phyloP scores from a whole-genome alignment of 1,140 invertebrate species.

The Octopus bimaculoides region DNA sequence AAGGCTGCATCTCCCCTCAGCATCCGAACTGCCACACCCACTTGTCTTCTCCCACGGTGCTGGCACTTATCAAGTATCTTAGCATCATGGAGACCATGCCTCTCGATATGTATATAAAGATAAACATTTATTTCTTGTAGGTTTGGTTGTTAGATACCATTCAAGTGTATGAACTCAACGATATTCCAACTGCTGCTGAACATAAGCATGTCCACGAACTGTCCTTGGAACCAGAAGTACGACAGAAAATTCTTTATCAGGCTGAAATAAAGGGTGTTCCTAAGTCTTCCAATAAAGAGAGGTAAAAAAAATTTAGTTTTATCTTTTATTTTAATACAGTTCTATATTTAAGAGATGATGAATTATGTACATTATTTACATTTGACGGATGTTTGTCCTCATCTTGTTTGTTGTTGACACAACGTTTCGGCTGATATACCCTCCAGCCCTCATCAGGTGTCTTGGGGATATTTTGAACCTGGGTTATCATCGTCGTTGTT shows the following conservation, averaged over 20 bases:
- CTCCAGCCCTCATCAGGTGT: background rate
- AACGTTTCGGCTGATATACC: background rate
- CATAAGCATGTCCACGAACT: conserved; percentile 2
- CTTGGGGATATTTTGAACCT: background rate
- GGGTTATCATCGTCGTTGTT: background rate
- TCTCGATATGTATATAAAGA: background rate
- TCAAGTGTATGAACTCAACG: background rate
- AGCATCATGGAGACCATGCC: background rate
- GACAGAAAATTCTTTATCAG: background rate
- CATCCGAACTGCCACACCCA: too few relatives aligned
- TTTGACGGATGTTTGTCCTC: background rate
- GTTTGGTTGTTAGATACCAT: background rate
- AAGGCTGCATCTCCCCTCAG: too few relatives aligned
- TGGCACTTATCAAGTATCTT: too few relatives aligned
- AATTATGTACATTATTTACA: background rate
- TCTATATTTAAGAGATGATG: background rate
- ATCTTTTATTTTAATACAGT: background rate
- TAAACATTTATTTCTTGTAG: background rate
- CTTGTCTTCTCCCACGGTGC: too few relatives aligned
- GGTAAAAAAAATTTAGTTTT: background rate
- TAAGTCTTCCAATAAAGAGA: background rate
- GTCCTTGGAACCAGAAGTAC: background rate
- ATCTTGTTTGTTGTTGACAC: background rate
- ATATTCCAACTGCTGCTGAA: conserved; percentile 4
- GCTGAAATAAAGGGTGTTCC: background rate